Evolutionary conservation across 2,113 vertebrate genomes (phyloP), one percentile per base, ranked within the genome.

Genomic region (Eurypyga helias): DNA sequence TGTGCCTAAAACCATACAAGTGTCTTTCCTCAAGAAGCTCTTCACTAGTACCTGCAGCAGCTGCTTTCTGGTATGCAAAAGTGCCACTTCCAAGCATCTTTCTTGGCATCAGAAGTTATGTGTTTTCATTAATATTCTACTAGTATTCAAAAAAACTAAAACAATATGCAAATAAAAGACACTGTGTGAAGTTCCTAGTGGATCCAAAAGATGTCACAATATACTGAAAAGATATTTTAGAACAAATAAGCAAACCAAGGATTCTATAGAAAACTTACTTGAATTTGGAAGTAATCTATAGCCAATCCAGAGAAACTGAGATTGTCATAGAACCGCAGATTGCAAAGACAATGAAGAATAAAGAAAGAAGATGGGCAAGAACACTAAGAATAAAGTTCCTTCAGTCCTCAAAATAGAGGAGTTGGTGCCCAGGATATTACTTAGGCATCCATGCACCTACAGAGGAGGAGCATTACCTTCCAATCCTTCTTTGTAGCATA

Each of bases 361-460:
- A 91, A 69, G 13, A 33, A 33, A n/a, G 17, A 86, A 91, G 26
- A 17, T 11, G 64, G 17, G 26, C 76, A 76, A 52, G 2, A 3
- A 80, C 66, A 64, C 52, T 31, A 66, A 58, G 25, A 78, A 25
- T 43, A 71, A 75, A 61, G 20, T 43, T 93, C 17, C 16, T 82
- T 55, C 60, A 82, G 52, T 13, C 17, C 17, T 67, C 17, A 45
- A 45, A 12, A 16, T 45, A 13, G 33, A 75, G 71, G 29, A 26
- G 15, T 8, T 66, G 3, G 3, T 78, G 7, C 48, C 34, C 43
- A 80, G 34, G 9, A n/a, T 51, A 29, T 45, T 57, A 41, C 13
- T 3, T 12, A 6, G 1, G 1, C 21, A 41, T 49, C 12, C 2
- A 6, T 77, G 13, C 9, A 76, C 0, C 6, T 36, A 20, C 9